Evolutionary conservation across 2,113 vertebrate genomes (phyloP).

Genomic region (Atrichornis clamosus): DNA sequence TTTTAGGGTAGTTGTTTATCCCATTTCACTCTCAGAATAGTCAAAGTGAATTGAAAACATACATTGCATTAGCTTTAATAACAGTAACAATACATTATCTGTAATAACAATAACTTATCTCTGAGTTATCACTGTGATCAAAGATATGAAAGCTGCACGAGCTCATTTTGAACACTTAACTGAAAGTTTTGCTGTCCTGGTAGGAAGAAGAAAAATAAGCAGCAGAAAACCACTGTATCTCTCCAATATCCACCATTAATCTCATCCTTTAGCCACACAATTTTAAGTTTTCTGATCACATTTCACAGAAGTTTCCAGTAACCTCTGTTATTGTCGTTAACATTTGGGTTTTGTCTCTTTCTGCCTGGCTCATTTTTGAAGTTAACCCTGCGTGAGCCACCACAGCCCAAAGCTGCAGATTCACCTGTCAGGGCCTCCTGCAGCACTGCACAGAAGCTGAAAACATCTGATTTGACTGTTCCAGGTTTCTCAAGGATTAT

Average conservation of each 20-base stretch:
- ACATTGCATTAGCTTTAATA: background rate
- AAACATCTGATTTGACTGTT: slow-evolving; percentile 69
- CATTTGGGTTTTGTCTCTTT: background rate
- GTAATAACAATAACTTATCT: background rate
- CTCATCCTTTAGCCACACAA: background rate
- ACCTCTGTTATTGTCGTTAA: background rate
- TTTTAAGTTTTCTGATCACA: background rate
- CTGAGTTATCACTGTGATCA: background rate
- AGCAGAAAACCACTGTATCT: background rate
- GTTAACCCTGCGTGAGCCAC: background rate
- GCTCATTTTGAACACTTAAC: background rate
- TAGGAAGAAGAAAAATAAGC: background rate
- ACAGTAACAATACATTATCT: background rate
- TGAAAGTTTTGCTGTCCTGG: background rate
- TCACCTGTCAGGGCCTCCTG: slow-evolving; percentile 80
- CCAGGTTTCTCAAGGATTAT: slow-evolving; percentile 65
- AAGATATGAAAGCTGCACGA: background rate
- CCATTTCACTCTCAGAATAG: background rate
- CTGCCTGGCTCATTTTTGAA: background rate
- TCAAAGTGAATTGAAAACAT: background rate
- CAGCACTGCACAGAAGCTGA: slow-evolving; percentile 75
- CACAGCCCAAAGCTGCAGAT: background rate
- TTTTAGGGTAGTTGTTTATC: background rate
- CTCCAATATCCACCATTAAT: background rate
- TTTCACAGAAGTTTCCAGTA: background rate